Conservation (phyloP, 2,888 invertebrate genomes). For the Himalopsyche anomala region DNA sequence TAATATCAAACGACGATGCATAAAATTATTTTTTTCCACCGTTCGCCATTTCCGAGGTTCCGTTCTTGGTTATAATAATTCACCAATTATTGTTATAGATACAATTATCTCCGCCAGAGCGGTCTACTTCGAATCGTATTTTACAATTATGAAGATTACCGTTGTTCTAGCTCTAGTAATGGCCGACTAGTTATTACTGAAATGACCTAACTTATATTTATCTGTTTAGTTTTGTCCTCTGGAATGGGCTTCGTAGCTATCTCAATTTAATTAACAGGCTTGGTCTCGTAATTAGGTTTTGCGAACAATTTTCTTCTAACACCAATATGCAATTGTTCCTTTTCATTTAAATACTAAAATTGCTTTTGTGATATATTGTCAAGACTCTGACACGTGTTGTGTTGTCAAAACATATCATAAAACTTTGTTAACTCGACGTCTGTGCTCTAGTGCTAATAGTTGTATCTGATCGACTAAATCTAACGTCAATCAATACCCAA, state of each 20-base stretch:
- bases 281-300: conserved; percentile 33
- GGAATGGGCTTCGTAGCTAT: neutral
- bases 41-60: conserved; percentile 11
- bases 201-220: conserved; percentile 44
- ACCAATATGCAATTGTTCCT: conserved; percentile 32
- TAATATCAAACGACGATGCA: conserved; percentile 31
- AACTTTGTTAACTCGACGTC: too few relatives aligned
- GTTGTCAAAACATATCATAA: too few relatives aligned
- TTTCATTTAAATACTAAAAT: conserved; percentile 15
- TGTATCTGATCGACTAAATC: too few relatives aligned
- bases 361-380: conserved; percentile 4
- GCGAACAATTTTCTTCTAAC: neutral
- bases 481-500: too few relatives aligned
- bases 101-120: conserved; percentile 28
- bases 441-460: too few relatives aligned
- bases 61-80: neutral
- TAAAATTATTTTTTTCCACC: conserved; percentile 22
- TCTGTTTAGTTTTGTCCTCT: conserved; percentile 38
- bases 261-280: conserved; percentile 38
- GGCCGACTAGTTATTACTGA: conserved; percentile 38
- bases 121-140: conserved; percentile 34
- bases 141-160: conserved; percentile 44
- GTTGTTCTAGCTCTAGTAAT: conserved; percentile 14
- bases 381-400: too few relatives aligned
- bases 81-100: conserved; percentile 11